A percentile compares a stretch with the other conserved stretches of the same genome.
Conservation (phyloP, 2,888 invertebrate genomes). For the Globia sparganii region DNA sequence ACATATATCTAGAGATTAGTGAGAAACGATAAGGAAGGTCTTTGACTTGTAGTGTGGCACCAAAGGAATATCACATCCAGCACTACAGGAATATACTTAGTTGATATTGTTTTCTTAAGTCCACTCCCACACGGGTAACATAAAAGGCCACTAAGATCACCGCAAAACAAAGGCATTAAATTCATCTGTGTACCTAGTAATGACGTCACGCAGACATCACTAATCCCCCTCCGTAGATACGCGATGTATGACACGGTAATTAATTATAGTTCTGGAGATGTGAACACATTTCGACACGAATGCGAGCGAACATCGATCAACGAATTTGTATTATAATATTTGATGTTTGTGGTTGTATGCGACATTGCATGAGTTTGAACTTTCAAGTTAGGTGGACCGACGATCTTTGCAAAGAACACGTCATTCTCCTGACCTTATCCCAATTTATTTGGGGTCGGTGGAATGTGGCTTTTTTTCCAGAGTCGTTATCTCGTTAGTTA, state of each 20-base stretch:
- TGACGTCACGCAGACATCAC: conserved; percentile 28
- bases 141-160: conserved; percentile 25
- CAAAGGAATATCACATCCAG: background rate
- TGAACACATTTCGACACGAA: conserved; percentile 18
- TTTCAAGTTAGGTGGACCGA: too few species aligned
- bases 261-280: conserved; percentile 32
- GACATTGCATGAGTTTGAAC: background rate
- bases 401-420: background rate
- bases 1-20: background rate
- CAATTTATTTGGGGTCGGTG: background rate
- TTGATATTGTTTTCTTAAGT: conserved; percentile 5
- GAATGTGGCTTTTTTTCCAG: background rate
- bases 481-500: background rate
- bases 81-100: background rate
- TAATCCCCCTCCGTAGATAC: conserved; percentile 29
- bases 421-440: background rate
- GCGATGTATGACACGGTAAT: conserved; percentile 29
- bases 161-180: conserved; percentile 27
- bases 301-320: conserved; percentile 29
- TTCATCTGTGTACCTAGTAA: conserved; percentile 17
- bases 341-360: background rate
- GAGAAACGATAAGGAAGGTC: background rate
- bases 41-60: background rate
- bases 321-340: background rate
- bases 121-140: background rate